phyloP scores from a whole-genome alignment of 2,888 invertebrate genomes.

The Synanthedon vespiformis region DNA sequence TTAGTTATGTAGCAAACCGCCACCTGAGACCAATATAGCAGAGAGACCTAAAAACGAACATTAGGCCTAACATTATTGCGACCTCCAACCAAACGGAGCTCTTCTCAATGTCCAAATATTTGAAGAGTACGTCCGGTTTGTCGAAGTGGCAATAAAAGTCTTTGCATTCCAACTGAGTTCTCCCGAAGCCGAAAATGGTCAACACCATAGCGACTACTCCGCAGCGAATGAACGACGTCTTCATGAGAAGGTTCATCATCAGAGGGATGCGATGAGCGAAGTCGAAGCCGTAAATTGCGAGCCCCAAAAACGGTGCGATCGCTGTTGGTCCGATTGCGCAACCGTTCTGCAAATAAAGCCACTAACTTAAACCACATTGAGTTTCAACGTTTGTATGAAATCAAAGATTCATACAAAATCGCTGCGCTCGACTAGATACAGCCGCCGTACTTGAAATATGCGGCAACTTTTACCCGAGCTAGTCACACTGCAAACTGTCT shows the following conservation, averaged over 20 bases:
- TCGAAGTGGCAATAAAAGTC: slow-evolving; percentile 76
- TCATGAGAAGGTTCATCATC: slow-evolving; percentile 73
- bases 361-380: neutral
- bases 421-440: no score
- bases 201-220: slow-evolving; percentile 74
- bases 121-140: slow-evolving; percentile 72
- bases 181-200: slow-evolving; percentile 73
- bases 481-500: no score
- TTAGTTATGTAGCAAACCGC: slow-evolving; percentile 56
- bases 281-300: slow-evolving; percentile 78
- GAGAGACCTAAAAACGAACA: slow-evolving; percentile 68
- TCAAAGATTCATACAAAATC: no score
- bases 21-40: slow-evolving; percentile 70
- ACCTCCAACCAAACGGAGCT: slow-evolving; percentile 72
- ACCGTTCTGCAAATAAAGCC: slow-evolving; percentile 69
- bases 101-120: slow-evolving; percentile 71
- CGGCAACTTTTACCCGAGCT: no score
- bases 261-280: slow-evolving; percentile 74
- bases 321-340: slow-evolving; percentile 75
- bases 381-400: no score
- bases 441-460: no score
- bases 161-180: slow-evolving; percentile 67
- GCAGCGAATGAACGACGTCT: slow-evolving; percentile 75
- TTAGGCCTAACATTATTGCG: slow-evolving; percentile 53
- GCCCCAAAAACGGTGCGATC: slow-evolving; percentile 75